Conservation (phyloP, 2,888 invertebrate species). For the Brachynemurus nebulosus region DNA sequence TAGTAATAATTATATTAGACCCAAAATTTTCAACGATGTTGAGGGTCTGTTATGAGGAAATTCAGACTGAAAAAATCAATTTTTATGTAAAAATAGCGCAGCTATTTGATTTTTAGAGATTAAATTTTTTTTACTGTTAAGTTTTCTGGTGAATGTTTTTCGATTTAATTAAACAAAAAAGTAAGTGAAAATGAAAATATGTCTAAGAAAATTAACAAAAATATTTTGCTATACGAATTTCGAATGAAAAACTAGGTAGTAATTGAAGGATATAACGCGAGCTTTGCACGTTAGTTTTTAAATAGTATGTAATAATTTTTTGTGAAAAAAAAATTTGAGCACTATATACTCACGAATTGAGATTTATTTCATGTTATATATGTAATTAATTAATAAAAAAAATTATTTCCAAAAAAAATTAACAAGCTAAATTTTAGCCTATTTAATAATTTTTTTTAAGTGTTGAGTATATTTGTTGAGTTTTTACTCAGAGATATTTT, state of each 20-base stretch:
- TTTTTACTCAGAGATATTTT: too few relatives aligned
- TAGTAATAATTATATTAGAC: too few relatives aligned
- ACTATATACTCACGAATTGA: slow-evolving; percentile 1
- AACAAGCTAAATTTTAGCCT: neutral
- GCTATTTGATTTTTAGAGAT: too few relatives aligned
- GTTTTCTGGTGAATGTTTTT: too few relatives aligned
- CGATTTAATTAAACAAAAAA: neutral
- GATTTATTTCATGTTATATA: slow-evolving; percentile 1
- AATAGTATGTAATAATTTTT: neutral
- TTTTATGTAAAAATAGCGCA: too few relatives aligned
- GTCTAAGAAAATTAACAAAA: neutral
- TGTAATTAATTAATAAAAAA: neutral
- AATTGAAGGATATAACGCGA: neutral
- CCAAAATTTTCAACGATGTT: too few relatives aligned
- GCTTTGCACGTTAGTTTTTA: slow-evolving; percentile 1
- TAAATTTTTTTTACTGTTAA: too few relatives aligned
- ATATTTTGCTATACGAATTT: slow-evolving; percentile 1
- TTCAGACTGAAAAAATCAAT: too few relatives aligned
- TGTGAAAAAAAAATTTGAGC: neutral
- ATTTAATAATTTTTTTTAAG: neutral
- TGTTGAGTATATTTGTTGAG: neutral
- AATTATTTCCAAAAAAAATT: neutral
- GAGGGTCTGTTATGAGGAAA: too few relatives aligned
- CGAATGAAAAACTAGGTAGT: neutral
- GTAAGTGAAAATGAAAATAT: too few relatives aligned